phyloP scores from a whole-genome alignment of 2,113 vertebrate genomes.

The Promerops cafer region DNA sequence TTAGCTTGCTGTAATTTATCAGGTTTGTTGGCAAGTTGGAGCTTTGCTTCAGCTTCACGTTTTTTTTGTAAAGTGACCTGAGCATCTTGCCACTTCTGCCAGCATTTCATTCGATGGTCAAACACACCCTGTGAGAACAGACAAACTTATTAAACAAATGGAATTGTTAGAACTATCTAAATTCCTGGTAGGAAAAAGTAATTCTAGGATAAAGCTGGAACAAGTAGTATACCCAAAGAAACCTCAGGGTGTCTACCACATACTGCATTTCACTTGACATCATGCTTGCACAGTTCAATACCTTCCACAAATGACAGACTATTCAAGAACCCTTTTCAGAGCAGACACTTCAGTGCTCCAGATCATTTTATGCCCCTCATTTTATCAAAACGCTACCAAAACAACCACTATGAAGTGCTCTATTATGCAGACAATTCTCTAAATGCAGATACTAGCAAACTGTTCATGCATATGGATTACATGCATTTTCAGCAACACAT shows the following conservation, averaged over 20 bases:
- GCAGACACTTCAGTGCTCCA: not conserved
- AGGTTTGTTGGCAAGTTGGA: slow-evolving; percentile 92
- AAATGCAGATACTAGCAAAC: not conserved
- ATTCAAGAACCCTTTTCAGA: not conserved
- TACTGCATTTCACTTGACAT: not conserved
- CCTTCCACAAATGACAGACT: not conserved
- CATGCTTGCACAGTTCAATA: not conserved
- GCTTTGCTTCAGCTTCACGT: slow-evolving; percentile 93
- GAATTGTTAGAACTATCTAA: not conserved
- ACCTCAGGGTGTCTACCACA: not conserved
- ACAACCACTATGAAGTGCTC: not conserved
- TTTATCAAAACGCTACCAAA: not conserved
- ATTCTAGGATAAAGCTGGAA: not conserved
- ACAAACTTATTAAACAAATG: not conserved
- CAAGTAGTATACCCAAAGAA: not conserved
- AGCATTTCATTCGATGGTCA: slow-evolving; percentile 95
- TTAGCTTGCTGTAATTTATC: slow-evolving; percentile 97
- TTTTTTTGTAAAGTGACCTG: slow-evolving; percentile 95
- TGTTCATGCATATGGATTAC: not conserved
- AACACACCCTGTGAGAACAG: slow-evolving; percentile 81
- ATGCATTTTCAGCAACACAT: not conserved
- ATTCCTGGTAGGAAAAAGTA: not conserved
- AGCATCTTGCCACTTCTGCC: slow-evolving; percentile 97
- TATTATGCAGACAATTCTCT: not conserved
- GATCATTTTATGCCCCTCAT: not conserved